Evolutionary conservation across 2,888 invertebrate genomes (phyloP), one percentile per base, ranked within the genome.

Genomic region (Meloe dianella): DNA sequence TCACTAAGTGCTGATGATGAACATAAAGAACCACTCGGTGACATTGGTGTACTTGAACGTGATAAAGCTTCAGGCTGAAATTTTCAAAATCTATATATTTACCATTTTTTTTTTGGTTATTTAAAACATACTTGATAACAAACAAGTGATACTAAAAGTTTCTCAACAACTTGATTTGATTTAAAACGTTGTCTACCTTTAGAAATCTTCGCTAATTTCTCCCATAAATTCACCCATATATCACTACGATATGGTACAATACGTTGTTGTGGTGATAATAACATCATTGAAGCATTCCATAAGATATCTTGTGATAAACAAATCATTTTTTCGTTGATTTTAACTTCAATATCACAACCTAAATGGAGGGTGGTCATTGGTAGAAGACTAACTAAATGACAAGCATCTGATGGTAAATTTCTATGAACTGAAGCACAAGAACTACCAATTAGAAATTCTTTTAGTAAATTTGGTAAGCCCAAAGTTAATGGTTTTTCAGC

Each of bases 201-300:
- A 17, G 86, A 87, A 54, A 87, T 85, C 77, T 87, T 88, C 60
- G 87, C 86, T 35, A 92, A 86, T 70, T 90, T 88, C 74, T 90
- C 91, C 93, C 93, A 94, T 73, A 94, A 84, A 70, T 90, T 88
- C 51, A 93, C 93, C 94, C 94, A 95, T 77, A 92, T 88, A 82
- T 95, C 94, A 70, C 90, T 89, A 61, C 91, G 87, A 82, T 93
- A 94, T 65, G 93, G 93, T n/a, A 91, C 89, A 58, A 95, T 87
- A 69, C 95, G 87, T 83, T 95, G 94, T 65, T 93, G 90, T 1
- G 94, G 94, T 3, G 94, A 92, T 62, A 95, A 84, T 60, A 95
- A 85, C 89, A 94, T 94, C 83, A 92, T 93, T 27, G 91, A 89
- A 12, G 93, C 92, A 79, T 92, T 93, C 90, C 92, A 93, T 61